Conservation (phyloP, 1,140 invertebrate genomes). For the Trachymyrmex septentrionalis region DNA sequence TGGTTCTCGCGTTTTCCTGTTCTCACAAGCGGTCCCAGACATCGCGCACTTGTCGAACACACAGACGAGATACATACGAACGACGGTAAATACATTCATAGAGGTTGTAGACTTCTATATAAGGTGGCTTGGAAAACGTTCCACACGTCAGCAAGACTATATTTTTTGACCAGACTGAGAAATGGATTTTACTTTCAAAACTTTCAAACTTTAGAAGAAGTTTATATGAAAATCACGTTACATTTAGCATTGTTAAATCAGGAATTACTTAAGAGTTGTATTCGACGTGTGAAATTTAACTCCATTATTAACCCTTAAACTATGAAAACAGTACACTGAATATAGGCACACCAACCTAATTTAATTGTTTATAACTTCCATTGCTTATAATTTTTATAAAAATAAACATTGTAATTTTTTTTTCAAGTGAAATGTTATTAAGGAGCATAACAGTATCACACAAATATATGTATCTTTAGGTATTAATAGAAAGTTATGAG, state of each 20-base stretch:
- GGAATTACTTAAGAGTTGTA: not conserved
- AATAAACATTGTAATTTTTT: no score
- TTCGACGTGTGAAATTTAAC: not conserved
- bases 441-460: no score
- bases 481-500: no score
- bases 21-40: constrained; percentile 23
- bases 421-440: no score
- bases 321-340: no score
- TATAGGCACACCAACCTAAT: no score
- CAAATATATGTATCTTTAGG: no score
- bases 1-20: constrained; percentile 55
- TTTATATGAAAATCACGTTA: not conserved
- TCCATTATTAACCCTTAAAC: not conserved
- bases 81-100: not conserved
- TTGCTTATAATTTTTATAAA: no score
- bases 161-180: not conserved
- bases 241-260: not conserved
- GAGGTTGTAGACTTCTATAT: constrained; percentile 7
- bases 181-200: not conserved
- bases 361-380: no score
- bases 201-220: not conserved
- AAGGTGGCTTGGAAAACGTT: constrained; percentile 15
- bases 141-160: not conserved
- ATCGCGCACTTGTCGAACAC: constrained; percentile 37
- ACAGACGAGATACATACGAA: not conserved